Base-by-base conservation (phyloP, 2,888 invertebrate genomes). In the Apoderus coryli region DNA sequence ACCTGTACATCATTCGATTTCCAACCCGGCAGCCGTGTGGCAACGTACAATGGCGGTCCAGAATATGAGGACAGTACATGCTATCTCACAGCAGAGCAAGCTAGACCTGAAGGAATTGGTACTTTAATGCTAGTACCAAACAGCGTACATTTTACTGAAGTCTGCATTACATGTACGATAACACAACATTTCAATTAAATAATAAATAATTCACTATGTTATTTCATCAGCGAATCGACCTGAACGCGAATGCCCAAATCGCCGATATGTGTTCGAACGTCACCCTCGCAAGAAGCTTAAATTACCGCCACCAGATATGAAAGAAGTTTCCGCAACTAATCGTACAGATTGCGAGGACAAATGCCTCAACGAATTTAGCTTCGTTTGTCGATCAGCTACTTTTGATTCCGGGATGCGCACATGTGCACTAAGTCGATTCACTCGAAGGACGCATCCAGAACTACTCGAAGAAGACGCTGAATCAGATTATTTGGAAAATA, bases 41-140 rank as follows among this genome's bases (percentile, higher is more conserved):
- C 82, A 16, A 79, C 80, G 0, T 85, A 78, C 47, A 81, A 78
- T 41, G 67, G 66, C 1, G 76, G 77, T 4, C 76, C 82, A 2
- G 85, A 85, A 49, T 86, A 81, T 50, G 88, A 88, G 49, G 86
- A 88, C 50, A 85, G 85, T 7, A 78, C 79, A 10, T 88, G 88
- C 50, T 86, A 82, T 53, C 57, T 89, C 39, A 84, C 85, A 0
- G 64, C 81, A 16, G 86, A 88, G 53, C 82, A 84, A 41, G 80
- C 85, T 0, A 74, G 76, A 29, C 86, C 88, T 0, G 88, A 89
- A 59, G 88, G 88, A 22, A 80, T 85, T 25, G 88, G 86, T 16
- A 80, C 77, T 39, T 65, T 88, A n/a, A 82, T 86, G 71, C 67
- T 82, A 33, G 82, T 85, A 5, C 85, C 85, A 2, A 86, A 86